Percentiles rank a stretch among this genome's conserved stretches.
These are phyloP conservation scores for Eudemis profundana DNA, from an alignment of 2,888 invertebrate genomes.

Conservation along the genomic window DNA sequence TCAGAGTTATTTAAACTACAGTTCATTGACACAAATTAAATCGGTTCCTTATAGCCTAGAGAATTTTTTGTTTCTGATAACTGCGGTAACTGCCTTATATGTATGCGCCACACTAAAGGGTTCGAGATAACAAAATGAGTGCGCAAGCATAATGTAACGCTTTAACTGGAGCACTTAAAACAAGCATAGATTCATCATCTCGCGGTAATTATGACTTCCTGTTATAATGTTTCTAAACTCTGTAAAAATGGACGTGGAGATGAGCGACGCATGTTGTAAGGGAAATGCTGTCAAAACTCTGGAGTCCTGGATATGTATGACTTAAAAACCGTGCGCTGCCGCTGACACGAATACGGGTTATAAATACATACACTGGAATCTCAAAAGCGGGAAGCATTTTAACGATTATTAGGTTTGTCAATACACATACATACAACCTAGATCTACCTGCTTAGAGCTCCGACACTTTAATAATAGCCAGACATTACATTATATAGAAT, in stretches of 20 bases:
- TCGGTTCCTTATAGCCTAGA: slow-evolving; percentile 4
- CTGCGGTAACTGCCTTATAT: neutral
- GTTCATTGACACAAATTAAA: slow-evolving; percentile 1
- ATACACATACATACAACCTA: neutral
- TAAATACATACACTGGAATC: slow-evolving; percentile 60
- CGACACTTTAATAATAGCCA: neutral
- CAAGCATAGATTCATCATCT: slow-evolving; percentile 22
- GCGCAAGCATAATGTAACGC: neutral
- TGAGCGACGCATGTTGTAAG: slow-evolving; percentile 23
- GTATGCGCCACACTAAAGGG: neutral
- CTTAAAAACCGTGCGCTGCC: slow-evolving; percentile 46
- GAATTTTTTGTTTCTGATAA: neutral
- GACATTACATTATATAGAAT: slow-evolving; percentile 4
- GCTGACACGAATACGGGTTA: slow-evolving; percentile 66
- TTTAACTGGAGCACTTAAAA: slow-evolving; percentile 4
- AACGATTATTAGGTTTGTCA: slow-evolving; percentile 39
- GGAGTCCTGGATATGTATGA: slow-evolving; percentile 46
- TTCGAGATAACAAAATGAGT: neutral
- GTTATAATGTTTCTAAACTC: slow-evolving; percentile 8
- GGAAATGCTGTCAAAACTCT: slow-evolving; percentile 47
- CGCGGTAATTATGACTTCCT: neutral
- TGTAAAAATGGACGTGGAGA: slow-evolving; percentile 18
- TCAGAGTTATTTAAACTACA: neutral
- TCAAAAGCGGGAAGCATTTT: slow-evolving; percentile 52
- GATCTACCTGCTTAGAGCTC: neutral